These are phyloP conservation scores for Toxotes chatareus DNA, from an alignment of 2,113 vertebrate species.

Conservation along the genomic window DNA sequence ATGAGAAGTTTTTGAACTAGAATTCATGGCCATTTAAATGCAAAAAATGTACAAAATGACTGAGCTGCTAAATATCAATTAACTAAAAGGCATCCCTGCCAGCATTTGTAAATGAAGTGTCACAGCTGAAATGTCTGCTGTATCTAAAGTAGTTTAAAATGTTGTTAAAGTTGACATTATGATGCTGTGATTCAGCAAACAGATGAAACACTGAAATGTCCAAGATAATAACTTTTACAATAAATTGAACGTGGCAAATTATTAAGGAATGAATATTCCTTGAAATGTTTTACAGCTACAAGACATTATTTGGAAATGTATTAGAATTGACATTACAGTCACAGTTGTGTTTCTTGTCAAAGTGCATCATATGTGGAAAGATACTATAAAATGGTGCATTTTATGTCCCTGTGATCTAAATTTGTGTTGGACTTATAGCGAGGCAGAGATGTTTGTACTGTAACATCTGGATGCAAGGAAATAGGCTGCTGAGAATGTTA, in stretches of 20 bases:
- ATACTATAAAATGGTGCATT: slow-evolving; percentile 26
- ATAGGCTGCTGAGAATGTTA: slow-evolving; percentile 79
- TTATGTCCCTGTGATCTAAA: slow-evolving; percentile 51
- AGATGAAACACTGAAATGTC: slow-evolving; percentile 25
- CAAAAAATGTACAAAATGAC: slow-evolving; percentile 28
- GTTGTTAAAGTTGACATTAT: slow-evolving; percentile 28
- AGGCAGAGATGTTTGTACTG: slow-evolving; percentile 64
- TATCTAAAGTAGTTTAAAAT: slow-evolving; percentile 16
- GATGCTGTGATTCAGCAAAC: slow-evolving; percentile 42
- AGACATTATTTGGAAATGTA: slow-evolving; percentile 7
- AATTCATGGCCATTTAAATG: slow-evolving; percentile 28
- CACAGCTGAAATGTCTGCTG: slow-evolving; percentile 7
- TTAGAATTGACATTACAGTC: not conserved
- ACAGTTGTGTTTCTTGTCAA: slow-evolving; percentile 30
- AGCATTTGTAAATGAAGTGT: slow-evolving; percentile 18
- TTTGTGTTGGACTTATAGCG: slow-evolving; percentile 40
- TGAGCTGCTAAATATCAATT: slow-evolving; percentile 45
- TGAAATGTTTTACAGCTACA: not conserved
- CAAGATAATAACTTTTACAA: slow-evolving; percentile 7
- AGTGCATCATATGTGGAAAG: not conserved
- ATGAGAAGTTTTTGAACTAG: slow-evolving; percentile 8
- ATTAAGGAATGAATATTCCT: not conserved
- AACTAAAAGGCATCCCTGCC: slow-evolving; percentile 14
- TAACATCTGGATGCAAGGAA: slow-evolving; percentile 84
- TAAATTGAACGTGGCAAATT: slow-evolving; percentile 29